These are phyloP conservation scores for Synanthedon myopaeformis DNA, from an alignment of 2,888 invertebrate genomes.

Conservation along the genomic window DNA sequence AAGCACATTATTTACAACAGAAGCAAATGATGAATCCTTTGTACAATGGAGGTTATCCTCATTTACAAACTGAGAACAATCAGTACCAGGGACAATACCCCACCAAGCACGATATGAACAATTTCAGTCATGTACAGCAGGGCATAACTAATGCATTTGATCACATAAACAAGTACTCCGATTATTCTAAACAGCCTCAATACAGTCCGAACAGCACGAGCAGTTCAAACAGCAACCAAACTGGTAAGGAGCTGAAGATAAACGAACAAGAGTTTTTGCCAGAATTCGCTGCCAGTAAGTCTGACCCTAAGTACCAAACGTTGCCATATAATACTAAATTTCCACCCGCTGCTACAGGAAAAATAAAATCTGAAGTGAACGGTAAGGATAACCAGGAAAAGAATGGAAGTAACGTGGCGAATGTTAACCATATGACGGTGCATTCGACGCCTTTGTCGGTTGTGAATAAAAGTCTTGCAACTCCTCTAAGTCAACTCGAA, in stretches of 20 bases:
- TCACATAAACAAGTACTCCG: constrained; percentile 58
- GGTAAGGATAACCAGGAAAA: constrained; percentile 43
- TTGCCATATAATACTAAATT: constrained; percentile 91
- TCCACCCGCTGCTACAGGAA: constrained; percentile 69
- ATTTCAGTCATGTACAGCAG: constrained; percentile 55
- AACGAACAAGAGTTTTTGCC: constrained; percentile 70
- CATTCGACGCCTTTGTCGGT: constrained; percentile 65
- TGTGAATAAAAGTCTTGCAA: constrained; percentile 75
- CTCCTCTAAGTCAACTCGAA: constrained; percentile 72
- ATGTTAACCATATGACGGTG: constrained; percentile 66
- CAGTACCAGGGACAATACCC: constrained; percentile 55
- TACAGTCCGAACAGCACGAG: constrained; percentile 71
- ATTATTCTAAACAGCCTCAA: constrained; percentile 62
- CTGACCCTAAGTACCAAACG: constrained; percentile 92
- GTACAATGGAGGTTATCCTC: constrained; percentile 52
- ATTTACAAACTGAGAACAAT: constrained; percentile 40
- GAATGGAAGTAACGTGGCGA: constrained; percentile 41
- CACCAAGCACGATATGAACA: constrained; percentile 45
- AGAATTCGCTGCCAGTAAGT: constrained; percentile 83
- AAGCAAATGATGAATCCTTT: constrained; percentile 65
- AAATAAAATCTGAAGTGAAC: constrained; percentile 48
- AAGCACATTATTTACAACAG: constrained; percentile 65
- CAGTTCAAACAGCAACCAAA: constrained; percentile 63
- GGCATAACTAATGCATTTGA: constrained; percentile 61
- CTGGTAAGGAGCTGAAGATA: constrained; percentile 58